Base-by-base conservation (phyloP, 2,888 invertebrate genomes). In the Sphaeridia pumilis region DNA sequence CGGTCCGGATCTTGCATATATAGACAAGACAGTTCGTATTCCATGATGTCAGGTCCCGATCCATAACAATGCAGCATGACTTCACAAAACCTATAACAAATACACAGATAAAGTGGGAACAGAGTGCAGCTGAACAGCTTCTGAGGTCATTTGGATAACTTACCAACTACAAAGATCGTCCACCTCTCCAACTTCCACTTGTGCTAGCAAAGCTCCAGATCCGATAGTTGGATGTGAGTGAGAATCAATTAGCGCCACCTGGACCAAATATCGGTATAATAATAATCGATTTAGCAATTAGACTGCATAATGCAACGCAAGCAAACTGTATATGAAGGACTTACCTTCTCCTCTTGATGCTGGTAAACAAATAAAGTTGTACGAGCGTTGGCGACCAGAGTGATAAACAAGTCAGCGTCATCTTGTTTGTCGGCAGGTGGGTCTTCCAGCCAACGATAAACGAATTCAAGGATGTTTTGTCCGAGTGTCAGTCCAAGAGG, bases 331-430 rank as follows among this genome's bases (percentile, higher is more conserved):
- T 17, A 12, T 17, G 22, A 14, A 24, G 31, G 7, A 17, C 31
- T 3, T 31, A 61, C 61, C 52, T 60, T 60, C 14, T 49, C 49
- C 17, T 60, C 47, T 45, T 55, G 53, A 1, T 61, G 56, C 44
- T 64, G 64, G 51, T 59, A 64, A 14, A 60, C 51, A 45, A 62
- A 64, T 24, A 62, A 48, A 10, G 59, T 56, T 5, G 64, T 59
- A 10, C 61, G 42, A 2, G 58, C 50, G 42, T 58, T 59, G 10
- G 56, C 57, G 2, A 64, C 58, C 12, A 64, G 56, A 3, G 59
- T 41, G n/a, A 58, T 59, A 38, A 50, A 64, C 10, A 64, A 47
- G 46, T 58, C 59, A 21, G 57, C 52, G 35, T 57, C 52, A 7
- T 48, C 31, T 14, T 46, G 52, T 47, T 60, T 64, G 17, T 58